phyloP scores from a whole-genome alignment of 2,113 vertebrate genomes.

The Vimba vimba region DNA sequence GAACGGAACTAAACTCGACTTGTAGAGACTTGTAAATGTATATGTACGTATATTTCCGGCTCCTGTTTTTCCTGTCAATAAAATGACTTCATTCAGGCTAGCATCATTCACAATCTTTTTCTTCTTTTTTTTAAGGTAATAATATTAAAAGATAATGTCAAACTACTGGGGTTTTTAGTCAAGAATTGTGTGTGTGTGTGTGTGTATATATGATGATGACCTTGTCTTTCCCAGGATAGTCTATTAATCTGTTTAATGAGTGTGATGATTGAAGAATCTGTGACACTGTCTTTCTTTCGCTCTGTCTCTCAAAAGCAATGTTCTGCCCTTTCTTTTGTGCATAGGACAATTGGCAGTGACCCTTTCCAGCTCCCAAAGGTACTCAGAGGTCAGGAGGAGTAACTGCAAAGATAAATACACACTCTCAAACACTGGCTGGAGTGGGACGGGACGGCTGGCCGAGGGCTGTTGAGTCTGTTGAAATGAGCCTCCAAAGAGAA shows the following conservation, averaged over 20 bases:
- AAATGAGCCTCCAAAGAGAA: not conserved
- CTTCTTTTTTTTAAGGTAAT: not conserved
- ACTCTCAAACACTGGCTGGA: slow-evolving; percentile 12
- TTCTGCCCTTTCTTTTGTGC: slow-evolving; percentile 66
- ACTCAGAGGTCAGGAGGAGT: slow-evolving; percentile 64
- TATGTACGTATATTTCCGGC: no score
- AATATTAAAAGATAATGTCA: not conserved
- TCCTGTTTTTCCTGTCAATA: not conserved
- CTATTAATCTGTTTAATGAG: slow-evolving; percentile 40
- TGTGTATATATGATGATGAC: slow-evolving; percentile 6
- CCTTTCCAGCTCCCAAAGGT: slow-evolving; percentile 57
- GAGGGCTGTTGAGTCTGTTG: not conserved
- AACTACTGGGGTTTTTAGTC: not conserved
- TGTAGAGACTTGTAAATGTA: no score
- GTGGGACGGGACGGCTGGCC: slow-evolving; percentile 7
- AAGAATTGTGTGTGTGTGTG: not conserved
- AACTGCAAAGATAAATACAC: slow-evolving; percentile 39
- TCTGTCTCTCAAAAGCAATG: slow-evolving; percentile 51
- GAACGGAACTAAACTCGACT: not conserved
- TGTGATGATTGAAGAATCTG: slow-evolving; percentile 28
- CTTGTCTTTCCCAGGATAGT: slow-evolving; percentile 29
- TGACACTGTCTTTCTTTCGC: slow-evolving; percentile 8
- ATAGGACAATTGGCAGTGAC: slow-evolving; percentile 73
- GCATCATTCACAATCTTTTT: not conserved
- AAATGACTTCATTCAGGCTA: not conserved